Percentiles rank a stretch among this genome's conserved stretches.
These are phyloP conservation scores for Ceratotherium simum DNA, from an alignment of 2,113 vertebrate genomes.

Conservation along the genomic window DNA sequence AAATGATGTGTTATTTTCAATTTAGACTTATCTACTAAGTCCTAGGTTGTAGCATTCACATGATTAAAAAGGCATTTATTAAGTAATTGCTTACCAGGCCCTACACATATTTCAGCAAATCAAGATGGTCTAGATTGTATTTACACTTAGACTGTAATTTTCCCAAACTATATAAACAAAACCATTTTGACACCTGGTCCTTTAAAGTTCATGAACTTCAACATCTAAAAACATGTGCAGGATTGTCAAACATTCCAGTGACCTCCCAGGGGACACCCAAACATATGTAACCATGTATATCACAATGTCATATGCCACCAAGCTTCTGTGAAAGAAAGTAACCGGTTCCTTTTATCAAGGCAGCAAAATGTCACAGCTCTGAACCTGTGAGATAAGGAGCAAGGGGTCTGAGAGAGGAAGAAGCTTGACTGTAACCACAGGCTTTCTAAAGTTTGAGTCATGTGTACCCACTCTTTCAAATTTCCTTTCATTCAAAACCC, in stretches of 20 bases:
- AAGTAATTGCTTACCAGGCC: conserved; percentile 24
- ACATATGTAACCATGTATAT: conserved; percentile 62
- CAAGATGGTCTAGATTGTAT: conserved; percentile 35
- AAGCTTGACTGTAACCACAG: not conserved
- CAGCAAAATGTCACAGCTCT: conserved; percentile 19
- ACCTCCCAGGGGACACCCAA: conserved; percentile 45
- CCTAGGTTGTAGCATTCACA: not conserved
- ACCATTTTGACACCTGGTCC: conserved; percentile 73
- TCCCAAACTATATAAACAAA: conserved; percentile 62
- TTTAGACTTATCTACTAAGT: not conserved
- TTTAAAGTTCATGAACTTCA: conserved; percentile 79
- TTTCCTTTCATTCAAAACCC: not conserved
- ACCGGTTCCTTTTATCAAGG: conserved; percentile 44
- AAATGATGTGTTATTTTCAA: not conserved
- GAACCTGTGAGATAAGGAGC: not conserved
- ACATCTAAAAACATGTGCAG: conserved; percentile 67
- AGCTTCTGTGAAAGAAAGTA: conserved; percentile 56
- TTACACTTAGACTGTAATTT: conserved; percentile 65
- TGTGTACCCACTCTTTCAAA: not conserved
- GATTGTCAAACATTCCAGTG: conserved; percentile 70
- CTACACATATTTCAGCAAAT: conserved; percentile 30
- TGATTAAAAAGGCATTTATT: not conserved
- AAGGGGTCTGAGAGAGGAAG: not conserved
- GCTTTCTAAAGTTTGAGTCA: not conserved
- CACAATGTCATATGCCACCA: conserved; percentile 62